Evolutionary conservation across 2,797 vertebrate species (phyloP), one percentile per base, ranked within the genome.

Genomic region (Melanotaenia trifasciata): DNA sequence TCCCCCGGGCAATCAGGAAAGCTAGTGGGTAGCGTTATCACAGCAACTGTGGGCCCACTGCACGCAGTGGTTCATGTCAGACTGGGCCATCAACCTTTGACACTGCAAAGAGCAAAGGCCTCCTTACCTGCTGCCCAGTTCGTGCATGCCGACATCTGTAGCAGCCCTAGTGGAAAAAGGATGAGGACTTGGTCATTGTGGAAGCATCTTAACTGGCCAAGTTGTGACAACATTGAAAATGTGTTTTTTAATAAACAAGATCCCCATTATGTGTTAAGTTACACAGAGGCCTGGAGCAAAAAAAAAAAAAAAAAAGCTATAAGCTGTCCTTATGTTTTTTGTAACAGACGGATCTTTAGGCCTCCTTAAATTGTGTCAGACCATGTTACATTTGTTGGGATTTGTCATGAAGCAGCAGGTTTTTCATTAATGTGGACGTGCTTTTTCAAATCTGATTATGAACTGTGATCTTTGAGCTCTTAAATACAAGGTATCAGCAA

Each of bases 31-130:
- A 45, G 74, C 22, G 65, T 81, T 78, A 57, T 79, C 63, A 18
- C 53, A 33, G 66, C 70, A 73, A 40, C 58, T 51, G 50, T 22
- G 61, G 67, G 58, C 65, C 50, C 47, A 33, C 56, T 51, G 56
- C 57, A 43, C 16, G 0, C 60, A n/a, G 70, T 4, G n/a, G 63
- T 73, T 69, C 73, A 67, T 36, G 64, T 83, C 69, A 58, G 45
- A 74, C 47, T 1, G 14, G 75, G 64, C 67, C 75, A 74, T 84
- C 57, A 58, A 64, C 76, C 78, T 81, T 74, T 1, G 7, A 74
- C 64, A 36, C 73, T 58, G n/a, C 65, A n/a, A 32, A 79, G 45
- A 69, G 67, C 69, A 78, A 76, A 85, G 74, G 65, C 53, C 62
- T 65, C 33, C 18, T 7, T 35, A 69, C 33, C 67, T 74, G 64